phyloP scores from a whole-genome alignment of 2,113 vertebrate genomes.

The Crocuta crocuta region DNA sequence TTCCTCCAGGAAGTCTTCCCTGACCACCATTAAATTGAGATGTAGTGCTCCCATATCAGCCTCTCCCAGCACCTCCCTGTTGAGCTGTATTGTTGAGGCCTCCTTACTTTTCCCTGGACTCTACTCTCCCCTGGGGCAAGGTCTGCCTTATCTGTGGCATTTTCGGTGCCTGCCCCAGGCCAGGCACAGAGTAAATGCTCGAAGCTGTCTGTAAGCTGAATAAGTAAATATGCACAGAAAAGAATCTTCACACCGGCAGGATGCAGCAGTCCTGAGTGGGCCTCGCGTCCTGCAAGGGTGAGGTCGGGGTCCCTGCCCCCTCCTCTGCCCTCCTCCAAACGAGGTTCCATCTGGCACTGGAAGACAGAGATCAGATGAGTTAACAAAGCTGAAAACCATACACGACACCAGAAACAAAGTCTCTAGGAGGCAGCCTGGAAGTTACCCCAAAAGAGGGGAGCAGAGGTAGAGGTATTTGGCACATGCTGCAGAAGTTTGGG shows the following conservation, averaged over 20 bases:
- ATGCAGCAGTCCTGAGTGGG: neutral
- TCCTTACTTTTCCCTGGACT: neutral
- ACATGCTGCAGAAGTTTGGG: neutral
- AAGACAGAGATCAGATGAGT: constrained; percentile 4
- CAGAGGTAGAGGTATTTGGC: neutral
- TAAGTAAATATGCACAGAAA: neutral
- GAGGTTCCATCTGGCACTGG: neutral
- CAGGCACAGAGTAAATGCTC: neutral
- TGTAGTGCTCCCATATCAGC: neutral
- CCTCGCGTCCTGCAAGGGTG: neutral
- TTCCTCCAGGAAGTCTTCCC: constrained; percentile 47
- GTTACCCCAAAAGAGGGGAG: neutral
- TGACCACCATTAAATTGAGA: neutral
- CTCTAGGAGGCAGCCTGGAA: neutral
- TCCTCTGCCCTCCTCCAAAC: neutral
- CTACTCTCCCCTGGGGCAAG: neutral
- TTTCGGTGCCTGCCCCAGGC: neutral
- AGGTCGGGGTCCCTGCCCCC: neutral
- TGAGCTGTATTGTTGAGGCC: neutral
- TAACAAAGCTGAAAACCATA: neutral
- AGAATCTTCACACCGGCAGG: neutral
- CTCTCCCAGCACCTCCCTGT: neutral
- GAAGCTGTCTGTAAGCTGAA: neutral
- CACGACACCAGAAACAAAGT: neutral
- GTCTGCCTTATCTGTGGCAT: neutral